Evolutionary conservation across 2,113 vertebrate genomes (phyloP).

Genomic region (Chionomys nivalis): DNA sequence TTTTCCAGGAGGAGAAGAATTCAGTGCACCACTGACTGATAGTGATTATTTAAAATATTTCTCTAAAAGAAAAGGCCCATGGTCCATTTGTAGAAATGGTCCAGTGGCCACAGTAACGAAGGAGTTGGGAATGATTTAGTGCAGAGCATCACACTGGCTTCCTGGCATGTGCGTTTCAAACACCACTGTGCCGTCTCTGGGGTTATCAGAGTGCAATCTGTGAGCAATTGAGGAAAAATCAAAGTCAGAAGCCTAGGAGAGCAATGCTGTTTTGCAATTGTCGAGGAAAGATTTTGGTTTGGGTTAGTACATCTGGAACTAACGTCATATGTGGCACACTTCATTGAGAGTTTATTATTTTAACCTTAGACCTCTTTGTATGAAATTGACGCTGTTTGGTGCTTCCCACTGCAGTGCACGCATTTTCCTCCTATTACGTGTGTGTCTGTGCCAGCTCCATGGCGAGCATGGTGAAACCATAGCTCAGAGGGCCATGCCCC

Average conservation of each 20-base stretch:
- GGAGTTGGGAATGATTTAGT: slow-evolving; percentile 74
- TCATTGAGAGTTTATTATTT: slow-evolving; percentile 78
- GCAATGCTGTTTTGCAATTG: slow-evolving; percentile 74
- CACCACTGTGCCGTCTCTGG: slow-evolving; percentile 70
- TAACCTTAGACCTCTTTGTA: slow-evolving; percentile 69
- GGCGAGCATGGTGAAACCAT: slow-evolving; percentile 65
- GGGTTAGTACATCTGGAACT: slow-evolving; percentile 51
- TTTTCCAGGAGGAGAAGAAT: slow-evolving; percentile 58
- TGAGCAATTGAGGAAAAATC: slow-evolving; percentile 69
- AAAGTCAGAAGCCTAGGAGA: slow-evolving; percentile 68
- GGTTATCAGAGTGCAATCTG: slow-evolving; percentile 50
- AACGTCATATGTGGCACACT: slow-evolving; percentile 64
- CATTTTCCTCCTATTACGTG: slow-evolving; percentile 16
- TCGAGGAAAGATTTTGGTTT: slow-evolving; percentile 73
- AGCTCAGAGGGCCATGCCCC: slow-evolving; percentile 23
- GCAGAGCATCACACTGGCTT: slow-evolving; percentile 70
- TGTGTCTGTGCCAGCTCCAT: slow-evolving; percentile 55
- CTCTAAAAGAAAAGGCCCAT: slow-evolving; percentile 73
- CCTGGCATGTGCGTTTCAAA: slow-evolving; percentile 75
- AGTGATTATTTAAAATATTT: slow-evolving; percentile 79
- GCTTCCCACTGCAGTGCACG: slow-evolving; percentile 51
- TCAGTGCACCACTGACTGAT: slow-evolving; percentile 66
- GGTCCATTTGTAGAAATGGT: slow-evolving; percentile 67
- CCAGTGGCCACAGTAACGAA: slow-evolving; percentile 69
- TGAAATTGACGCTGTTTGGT: slow-evolving; percentile 65